These are phyloP conservation scores for Urocitellus parryii DNA, from an alignment of 2,113 vertebrate genomes.

Conservation along the genomic window DNA sequence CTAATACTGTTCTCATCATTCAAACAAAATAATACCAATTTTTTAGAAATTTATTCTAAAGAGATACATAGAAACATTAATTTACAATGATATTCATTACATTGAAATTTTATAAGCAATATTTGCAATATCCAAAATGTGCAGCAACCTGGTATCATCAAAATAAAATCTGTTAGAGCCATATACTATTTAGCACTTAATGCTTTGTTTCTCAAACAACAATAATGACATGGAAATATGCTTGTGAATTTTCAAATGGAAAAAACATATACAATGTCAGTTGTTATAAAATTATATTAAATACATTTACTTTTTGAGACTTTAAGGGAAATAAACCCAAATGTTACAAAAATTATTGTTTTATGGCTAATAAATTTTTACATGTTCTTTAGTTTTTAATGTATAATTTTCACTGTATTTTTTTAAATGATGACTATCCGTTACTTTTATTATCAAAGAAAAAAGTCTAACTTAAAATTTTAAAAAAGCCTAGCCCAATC, in stretches of 20 bases:
- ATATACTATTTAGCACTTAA: neutral
- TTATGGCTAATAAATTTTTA: neutral
- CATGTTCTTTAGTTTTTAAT: neutral
- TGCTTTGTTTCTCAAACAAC: slow-evolving; percentile 46
- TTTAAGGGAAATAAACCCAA: neutral
- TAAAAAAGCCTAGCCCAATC: neutral
- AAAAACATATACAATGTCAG: neutral
- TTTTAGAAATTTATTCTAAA: neutral
- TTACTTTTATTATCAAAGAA: slow-evolving; percentile 1
- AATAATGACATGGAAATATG: neutral
- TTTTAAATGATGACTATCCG: neutral
- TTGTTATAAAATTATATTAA: neutral
- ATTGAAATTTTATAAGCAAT: slow-evolving; percentile 24
- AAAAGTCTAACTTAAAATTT: neutral
- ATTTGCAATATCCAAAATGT: neutral
- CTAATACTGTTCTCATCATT: neutral
- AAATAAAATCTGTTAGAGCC: slow-evolving; percentile 8
- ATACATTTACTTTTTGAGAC: neutral
- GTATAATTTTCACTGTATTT: neutral
- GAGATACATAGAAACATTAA: neutral
- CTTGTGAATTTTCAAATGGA: neutral
- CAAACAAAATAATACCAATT: neutral
- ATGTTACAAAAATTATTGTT: neutral
- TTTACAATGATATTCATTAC: neutral
- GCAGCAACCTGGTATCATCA: neutral